phyloP scores from a whole-genome alignment of 2,888 invertebrate genomes.

The Elysia crispata region DNA sequence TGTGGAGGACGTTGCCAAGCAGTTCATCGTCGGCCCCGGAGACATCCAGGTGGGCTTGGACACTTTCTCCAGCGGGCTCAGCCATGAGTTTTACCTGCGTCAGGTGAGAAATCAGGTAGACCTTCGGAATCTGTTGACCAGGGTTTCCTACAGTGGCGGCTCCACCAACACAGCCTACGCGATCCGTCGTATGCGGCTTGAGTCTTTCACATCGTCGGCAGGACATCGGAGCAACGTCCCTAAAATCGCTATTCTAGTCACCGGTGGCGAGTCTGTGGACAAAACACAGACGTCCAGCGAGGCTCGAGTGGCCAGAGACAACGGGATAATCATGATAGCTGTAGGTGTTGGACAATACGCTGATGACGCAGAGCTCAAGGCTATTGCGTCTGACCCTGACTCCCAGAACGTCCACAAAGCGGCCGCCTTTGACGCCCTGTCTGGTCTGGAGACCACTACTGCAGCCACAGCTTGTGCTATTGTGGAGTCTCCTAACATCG shows the following conservation, averaged over 20 bases:
- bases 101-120: too few species aligned
- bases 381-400: slow-evolving; percentile 64
- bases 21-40: background rate
- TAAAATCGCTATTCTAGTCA: slow-evolving; percentile 50
- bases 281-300: slow-evolving; percentile 55
- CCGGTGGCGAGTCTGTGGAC: slow-evolving; percentile 60
- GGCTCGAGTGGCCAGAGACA: slow-evolving; percentile 57
- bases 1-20: background rate
- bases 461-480: slow-evolving; percentile 52
- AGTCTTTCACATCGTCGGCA: slow-evolving; percentile 61
- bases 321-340: slow-evolving; percentile 55
- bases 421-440: slow-evolving; percentile 65
- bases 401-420: slow-evolving; percentile 69
- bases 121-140: too few species aligned
- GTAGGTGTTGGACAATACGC: slow-evolving; percentile 65
- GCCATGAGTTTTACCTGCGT: background rate
- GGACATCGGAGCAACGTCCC: slow-evolving; percentile 53
- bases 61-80: background rate
- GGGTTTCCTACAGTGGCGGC: background rate
- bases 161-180: slow-evolving; percentile 65
- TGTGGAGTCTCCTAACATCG: slow-evolving; percentile 38
- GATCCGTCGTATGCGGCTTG: slow-evolving; percentile 54
- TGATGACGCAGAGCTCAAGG: slow-evolving; percentile 58
- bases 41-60: background rate
- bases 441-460: slow-evolving; percentile 58